Evolutionary conservation across 2,113 vertebrate species (phyloP).

Genomic region (Hyaena hyaena): DNA sequence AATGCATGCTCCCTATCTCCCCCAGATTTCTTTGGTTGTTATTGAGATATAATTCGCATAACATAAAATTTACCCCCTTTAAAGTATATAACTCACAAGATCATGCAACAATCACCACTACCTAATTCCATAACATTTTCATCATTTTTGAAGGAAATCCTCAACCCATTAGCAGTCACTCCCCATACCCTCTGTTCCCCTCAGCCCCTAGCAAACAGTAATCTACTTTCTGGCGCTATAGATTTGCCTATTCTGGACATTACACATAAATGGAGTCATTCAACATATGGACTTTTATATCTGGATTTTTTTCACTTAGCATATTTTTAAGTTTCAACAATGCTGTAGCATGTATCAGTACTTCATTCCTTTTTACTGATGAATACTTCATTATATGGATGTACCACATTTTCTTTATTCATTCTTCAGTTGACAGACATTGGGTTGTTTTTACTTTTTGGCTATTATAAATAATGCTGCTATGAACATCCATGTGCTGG

Average conservation of each 20-base stretch:
- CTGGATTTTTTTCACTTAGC: background rate
- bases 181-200: too few species aligned
- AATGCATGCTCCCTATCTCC: background rate
- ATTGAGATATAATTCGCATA: background rate
- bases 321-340: background rate
- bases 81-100: background rate
- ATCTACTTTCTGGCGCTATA: background rate
- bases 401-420: background rate
- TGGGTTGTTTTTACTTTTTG: constrained; percentile 6
- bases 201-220: background rate
- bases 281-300: background rate
- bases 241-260: background rate
- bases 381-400: background rate
- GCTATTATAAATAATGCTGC: background rate
- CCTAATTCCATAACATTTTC: background rate
- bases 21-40: background rate
- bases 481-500: background rate
- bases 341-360: background rate
- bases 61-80: background rate
- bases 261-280: background rate
- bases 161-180: background rate
- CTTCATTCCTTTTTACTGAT: background rate
- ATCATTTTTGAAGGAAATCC: background rate
- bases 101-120: background rate
- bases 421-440: background rate